Conservation (phyloP, 2,797 vertebrate genomes). For the Spinibarbus caldwelli region DNA sequence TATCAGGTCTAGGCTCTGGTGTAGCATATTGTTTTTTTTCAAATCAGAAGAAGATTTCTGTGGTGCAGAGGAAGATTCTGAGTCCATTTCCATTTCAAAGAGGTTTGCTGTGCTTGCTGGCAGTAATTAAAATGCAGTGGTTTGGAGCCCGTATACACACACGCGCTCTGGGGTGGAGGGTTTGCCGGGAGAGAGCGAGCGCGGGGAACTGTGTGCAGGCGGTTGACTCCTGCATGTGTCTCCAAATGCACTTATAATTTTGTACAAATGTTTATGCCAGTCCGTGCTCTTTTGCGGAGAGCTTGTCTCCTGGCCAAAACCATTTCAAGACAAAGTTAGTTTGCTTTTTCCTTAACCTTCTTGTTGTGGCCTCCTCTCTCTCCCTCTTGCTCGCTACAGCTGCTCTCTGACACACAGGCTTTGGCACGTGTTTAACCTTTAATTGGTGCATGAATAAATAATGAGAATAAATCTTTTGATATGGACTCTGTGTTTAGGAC, state of each 20-base stretch:
- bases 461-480: constrained; percentile 58
- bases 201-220: constrained; percentile 83
- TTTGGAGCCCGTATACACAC: constrained; percentile 81
- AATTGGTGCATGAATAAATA: constrained; percentile 64
- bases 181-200: constrained; percentile 77
- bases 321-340: constrained; percentile 86
- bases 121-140: constrained; percentile 99
- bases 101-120: constrained; percentile 87
- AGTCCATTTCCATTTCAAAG: constrained; percentile 99
- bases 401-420: constrained; percentile 75
- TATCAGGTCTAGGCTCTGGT: constrained; percentile 92
- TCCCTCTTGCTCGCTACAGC: constrained; percentile 73
- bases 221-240: constrained; percentile 85
- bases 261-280: constrained; percentile 89
- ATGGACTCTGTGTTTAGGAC: constrained; percentile 49
- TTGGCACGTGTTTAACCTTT: constrained; percentile 61
- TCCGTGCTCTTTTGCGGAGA: constrained; percentile 87
- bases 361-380: constrained; percentile 86
- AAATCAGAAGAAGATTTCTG: constrained; percentile 96
- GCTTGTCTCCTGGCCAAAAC: constrained; percentile 85
- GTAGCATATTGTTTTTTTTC: constrained; percentile 87
- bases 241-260: constrained; percentile 90
- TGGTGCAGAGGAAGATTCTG: constrained; percentile 88
- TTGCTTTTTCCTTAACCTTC: too few species aligned
- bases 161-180: constrained; percentile 75